Base-by-base conservation (phyloP, 2,888 invertebrate genomes). In the Andrena bucephala region DNA sequence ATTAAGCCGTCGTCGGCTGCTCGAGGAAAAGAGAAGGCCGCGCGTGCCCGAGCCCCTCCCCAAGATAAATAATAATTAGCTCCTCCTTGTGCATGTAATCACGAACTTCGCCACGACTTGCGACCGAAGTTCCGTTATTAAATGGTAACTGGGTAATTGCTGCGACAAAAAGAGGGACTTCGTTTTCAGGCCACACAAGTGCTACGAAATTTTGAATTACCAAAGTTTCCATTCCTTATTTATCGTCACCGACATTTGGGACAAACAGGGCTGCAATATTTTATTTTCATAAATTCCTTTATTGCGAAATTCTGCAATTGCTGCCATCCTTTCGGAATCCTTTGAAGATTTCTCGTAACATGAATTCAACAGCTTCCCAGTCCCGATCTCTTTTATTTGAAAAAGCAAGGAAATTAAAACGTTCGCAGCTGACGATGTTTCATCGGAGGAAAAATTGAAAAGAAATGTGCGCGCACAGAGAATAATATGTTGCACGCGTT, bases 1-100 rank as follows among this genome's bases (percentile, higher is more conserved):
- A 90, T 89, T 85, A 79, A 73, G 60, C 52, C 79, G 80, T 69
- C 77, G 85, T 83, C 6, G 31, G 67, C n/a, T 13, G 54, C 57
- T 29, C 42, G 48, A 33, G 33, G 33, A 79, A 75, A 72, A 65
- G 71, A 85, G 72, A 83, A 76, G 65, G 50, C 71, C 67, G 80
- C 77, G 63, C 75, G 78, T 67, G 85, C 57, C 57, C 74, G 66
- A 71, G 82, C 75, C 77, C 73, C 70, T 29, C 36, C 2, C 13
- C n/a, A 31, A 33, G 66, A 68, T 77, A 80, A 84, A 67, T 59
- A 70, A 73, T 66, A 63, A 74, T 66, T 59, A 54, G 54, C 57
- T 67, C 29, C 54, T 59, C 20, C 31, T 63, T 57, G 31, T 33
- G 68, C 27, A 48, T 33, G 63, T 68, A 62, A 75, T 82, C 70